Percentiles rank a stretch among this genome's conserved stretches.
These are phyloP conservation scores for Papilio gigon DNA, from an alignment of 2,888 invertebrate genomes.

Conservation along the genomic window DNA sequence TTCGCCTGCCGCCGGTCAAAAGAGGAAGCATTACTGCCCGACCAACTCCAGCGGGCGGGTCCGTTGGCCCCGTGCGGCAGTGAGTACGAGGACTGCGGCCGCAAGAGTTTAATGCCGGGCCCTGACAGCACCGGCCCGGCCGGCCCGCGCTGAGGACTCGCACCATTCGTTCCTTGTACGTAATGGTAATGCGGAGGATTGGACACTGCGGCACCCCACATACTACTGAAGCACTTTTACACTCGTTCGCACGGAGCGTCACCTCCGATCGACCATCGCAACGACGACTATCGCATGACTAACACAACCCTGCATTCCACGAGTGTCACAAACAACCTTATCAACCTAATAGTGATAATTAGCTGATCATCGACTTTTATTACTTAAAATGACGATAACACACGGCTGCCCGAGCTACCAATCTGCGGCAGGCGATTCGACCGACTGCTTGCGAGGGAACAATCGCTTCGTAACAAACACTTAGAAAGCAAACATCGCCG, in stretches of 20 bases:
- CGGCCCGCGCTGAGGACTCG: slow-evolving; percentile 65
- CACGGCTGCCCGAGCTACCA: slow-evolving; percentile 62
- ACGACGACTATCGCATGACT: slow-evolving; percentile 62
- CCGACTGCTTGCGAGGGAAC: slow-evolving; percentile 74
- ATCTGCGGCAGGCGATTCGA: slow-evolving; percentile 69
- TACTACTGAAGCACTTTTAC: slow-evolving; percentile 49
- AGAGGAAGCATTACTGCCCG: slow-evolving; percentile 79
- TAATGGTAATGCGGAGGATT: slow-evolving; percentile 77
- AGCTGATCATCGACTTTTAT: slow-evolving; percentile 63
- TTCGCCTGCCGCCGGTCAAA: slow-evolving; percentile 77
- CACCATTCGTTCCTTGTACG: slow-evolving; percentile 66
- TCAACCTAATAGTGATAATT: slow-evolving; percentile 67
- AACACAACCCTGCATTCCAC: slow-evolving; percentile 63
- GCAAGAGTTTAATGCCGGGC: slow-evolving; percentile 67
- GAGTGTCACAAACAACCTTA: slow-evolving; percentile 63
- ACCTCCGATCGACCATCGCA: slow-evolving; percentile 63
- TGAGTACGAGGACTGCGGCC: slow-evolving; percentile 80
- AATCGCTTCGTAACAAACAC: slow-evolving; percentile 73
- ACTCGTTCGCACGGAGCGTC: slow-evolving; percentile 61
- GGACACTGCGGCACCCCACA: slow-evolving; percentile 79
- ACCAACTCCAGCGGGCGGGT: slow-evolving; percentile 81
- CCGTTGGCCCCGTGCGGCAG: slow-evolving; percentile 81
- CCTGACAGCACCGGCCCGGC: slow-evolving; percentile 70
- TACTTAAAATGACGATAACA: slow-evolving; percentile 65
- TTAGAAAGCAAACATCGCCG: slow-evolving; percentile 78